Conservation (phyloP, 2,888 invertebrate species). For the Campaea margaritaria region DNA sequence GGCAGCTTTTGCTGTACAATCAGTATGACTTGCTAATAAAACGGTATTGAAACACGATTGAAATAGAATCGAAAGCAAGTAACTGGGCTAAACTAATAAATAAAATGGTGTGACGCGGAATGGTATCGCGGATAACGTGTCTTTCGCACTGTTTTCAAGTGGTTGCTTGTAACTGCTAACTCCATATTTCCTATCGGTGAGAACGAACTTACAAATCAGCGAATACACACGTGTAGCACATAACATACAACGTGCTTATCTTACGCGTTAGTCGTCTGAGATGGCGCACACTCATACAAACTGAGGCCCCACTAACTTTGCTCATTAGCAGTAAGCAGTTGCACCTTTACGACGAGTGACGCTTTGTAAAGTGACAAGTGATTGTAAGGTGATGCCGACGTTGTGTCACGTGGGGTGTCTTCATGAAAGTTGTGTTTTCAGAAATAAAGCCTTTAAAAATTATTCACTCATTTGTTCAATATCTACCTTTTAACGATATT, state of each 20-base stretch:
- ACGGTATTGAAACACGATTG: slow-evolving; percentile 26
- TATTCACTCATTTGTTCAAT: no score
- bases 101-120: slow-evolving; percentile 26
- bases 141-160: slow-evolving; percentile 19
- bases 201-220: slow-evolving; percentile 1
- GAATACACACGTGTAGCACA: slow-evolving; percentile 5
- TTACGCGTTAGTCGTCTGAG: slow-evolving; percentile 22
- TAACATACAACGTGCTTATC: background rate
- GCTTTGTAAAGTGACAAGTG: slow-evolving; percentile 30
- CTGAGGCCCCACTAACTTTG: slow-evolving; percentile 49
- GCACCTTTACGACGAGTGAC: slow-evolving; percentile 52
- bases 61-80: slow-evolving; percentile 36
- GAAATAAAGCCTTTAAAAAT: background rate
- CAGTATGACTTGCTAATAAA: slow-evolving; percentile 12
- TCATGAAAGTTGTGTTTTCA: no score
- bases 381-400: no score
- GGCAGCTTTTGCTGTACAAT: background rate
- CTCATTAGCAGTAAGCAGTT: slow-evolving; percentile 55
- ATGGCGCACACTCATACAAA: slow-evolving; percentile 34
- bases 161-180: background rate
- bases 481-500: no score
- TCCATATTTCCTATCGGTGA: background rate
- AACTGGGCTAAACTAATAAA: slow-evolving; percentile 37
- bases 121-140: slow-evolving; percentile 25
- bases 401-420: slow-evolving; percentile 32